These are phyloP conservation scores for Drosophila sp. DNA, from an alignment of 1,140 invertebrate genomes.

Conservation along the genomic window DNA sequence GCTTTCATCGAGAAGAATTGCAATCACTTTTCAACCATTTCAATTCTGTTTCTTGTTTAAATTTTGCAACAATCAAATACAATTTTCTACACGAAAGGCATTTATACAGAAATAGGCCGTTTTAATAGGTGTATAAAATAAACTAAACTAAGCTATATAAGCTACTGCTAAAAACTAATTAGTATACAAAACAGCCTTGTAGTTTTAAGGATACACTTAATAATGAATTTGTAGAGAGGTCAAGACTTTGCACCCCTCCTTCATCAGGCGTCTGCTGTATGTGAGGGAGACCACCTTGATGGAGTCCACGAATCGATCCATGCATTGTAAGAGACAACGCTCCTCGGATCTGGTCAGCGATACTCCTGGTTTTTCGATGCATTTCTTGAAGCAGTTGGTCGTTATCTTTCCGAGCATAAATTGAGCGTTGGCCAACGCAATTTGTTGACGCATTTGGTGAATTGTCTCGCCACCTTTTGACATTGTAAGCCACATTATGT, in stretches of 20 bases:
- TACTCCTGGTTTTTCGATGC: slow-evolving; percentile 94
- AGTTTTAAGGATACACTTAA: too few species aligned
- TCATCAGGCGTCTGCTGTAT: slow-evolving; percentile 91
- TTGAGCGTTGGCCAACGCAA: slow-evolving; percentile 96
- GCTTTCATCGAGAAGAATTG: background rate
- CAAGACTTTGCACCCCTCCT: slow-evolving; percentile 85
- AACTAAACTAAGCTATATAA: background rate
- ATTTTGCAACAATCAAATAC: too few species aligned
- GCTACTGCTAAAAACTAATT: background rate
- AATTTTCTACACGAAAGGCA: background rate
- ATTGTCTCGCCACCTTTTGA: slow-evolving; percentile 75
- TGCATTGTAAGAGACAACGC: slow-evolving; percentile 98
- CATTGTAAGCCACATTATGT: background rate
- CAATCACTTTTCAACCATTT: background rate
- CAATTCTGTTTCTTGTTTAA: too few species aligned
- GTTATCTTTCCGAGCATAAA: slow-evolving; percentile 97
- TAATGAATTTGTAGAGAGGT: too few species aligned
- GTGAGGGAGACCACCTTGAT: slow-evolving; percentile 95
- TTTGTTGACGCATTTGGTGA: slow-evolving; percentile 97
- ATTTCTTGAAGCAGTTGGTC: slow-evolving; percentile 98
- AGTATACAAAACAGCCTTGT: too few species aligned
- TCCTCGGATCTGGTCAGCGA: slow-evolving; percentile 95
- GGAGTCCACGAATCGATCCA: slow-evolving; percentile 98
- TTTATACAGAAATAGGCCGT: background rate
- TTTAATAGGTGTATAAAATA: background rate